phyloP scores from a whole-genome alignment of 2,113 vertebrate genomes.

The Meriones unguiculatus region DNA sequence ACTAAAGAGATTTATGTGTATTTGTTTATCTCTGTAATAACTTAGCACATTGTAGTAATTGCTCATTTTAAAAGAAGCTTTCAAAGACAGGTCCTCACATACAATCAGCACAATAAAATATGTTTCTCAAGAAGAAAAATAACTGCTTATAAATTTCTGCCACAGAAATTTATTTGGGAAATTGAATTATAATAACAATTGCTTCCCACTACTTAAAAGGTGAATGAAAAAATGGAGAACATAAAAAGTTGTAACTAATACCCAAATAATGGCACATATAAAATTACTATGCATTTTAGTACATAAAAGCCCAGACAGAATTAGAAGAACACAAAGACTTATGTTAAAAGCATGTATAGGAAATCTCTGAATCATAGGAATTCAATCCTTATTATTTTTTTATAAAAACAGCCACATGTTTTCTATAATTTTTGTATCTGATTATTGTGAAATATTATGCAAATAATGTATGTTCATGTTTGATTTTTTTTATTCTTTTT shows the following conservation, averaged over 20 bases:
- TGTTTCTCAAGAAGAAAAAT: slow-evolving; percentile 43
- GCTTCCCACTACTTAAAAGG: neutral
- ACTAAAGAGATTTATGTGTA: neutral
- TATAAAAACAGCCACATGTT: neutral
- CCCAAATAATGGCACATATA: neutral
- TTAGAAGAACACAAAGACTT: neutral
- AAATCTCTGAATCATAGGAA: neutral
- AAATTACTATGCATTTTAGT: neutral
- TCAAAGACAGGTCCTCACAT: neutral
- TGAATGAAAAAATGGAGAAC: neutral
- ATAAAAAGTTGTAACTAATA: neutral
- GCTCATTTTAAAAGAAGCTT: neutral
- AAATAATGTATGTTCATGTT: neutral
- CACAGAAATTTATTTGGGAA: neutral
- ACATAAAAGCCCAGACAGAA: neutral
- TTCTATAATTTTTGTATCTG: neutral
- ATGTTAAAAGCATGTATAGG: neutral
- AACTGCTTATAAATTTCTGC: neutral
- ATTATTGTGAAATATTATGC: neutral
- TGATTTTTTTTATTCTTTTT: neutral
- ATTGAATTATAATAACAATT: neutral
- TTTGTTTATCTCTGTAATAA: neutral
- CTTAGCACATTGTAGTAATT: neutral
- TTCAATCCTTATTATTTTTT: neutral
- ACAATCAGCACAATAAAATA: neutral